A percentile compares a stretch with the other conserved stretches of the same genome.
phyloP scores from a whole-genome alignment of 2,113 vertebrate species.

The Ornithorhynchus anatinus region DNA sequence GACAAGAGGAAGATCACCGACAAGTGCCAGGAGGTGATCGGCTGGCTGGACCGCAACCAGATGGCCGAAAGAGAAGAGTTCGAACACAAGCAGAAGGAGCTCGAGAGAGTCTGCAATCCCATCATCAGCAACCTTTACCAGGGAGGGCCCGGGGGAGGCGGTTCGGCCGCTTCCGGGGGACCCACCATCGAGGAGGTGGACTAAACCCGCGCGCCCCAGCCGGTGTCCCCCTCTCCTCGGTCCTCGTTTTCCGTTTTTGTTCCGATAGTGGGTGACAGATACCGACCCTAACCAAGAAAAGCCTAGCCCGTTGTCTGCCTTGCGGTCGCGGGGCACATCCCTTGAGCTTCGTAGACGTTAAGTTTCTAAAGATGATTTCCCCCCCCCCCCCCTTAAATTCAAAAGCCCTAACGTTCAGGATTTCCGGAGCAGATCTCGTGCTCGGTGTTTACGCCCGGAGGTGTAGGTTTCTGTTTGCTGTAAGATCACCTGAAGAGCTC shows the following conservation, averaged over 20 bases:
- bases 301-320: constrained; percentile 61
- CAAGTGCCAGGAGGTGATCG: constrained; percentile 79
- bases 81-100: constrained; percentile 82
- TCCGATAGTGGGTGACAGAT: constrained; percentile 65
- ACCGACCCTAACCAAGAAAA: constrained; percentile 62
- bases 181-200: constrained; percentile 84
- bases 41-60: constrained; percentile 81
- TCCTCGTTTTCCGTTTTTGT: constrained; percentile 62
- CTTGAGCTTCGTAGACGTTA: constrained; percentile 69
- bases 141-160: constrained; percentile 62
- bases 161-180: constrained; percentile 60
- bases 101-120: constrained; percentile 82
- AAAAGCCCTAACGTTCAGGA: constrained; percentile 57
- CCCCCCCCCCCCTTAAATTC: too few relatives aligned
- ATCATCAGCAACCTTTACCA: constrained; percentile 81
- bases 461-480: constrained; percentile 25
- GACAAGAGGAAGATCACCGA: constrained; percentile 77
- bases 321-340: constrained; percentile 63
- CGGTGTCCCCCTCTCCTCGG: constrained; percentile 65
- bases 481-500: not conserved
- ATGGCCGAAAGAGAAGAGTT: constrained; percentile 83
- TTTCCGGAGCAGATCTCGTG: constrained; percentile 54
- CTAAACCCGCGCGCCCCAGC: constrained; percentile 59
- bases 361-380: constrained; percentile 66
- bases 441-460: constrained; percentile 38